These are phyloP conservation scores for Taxidea taxus DNA, from an alignment of 2,113 vertebrate genomes.

Conservation along the genomic window DNA sequence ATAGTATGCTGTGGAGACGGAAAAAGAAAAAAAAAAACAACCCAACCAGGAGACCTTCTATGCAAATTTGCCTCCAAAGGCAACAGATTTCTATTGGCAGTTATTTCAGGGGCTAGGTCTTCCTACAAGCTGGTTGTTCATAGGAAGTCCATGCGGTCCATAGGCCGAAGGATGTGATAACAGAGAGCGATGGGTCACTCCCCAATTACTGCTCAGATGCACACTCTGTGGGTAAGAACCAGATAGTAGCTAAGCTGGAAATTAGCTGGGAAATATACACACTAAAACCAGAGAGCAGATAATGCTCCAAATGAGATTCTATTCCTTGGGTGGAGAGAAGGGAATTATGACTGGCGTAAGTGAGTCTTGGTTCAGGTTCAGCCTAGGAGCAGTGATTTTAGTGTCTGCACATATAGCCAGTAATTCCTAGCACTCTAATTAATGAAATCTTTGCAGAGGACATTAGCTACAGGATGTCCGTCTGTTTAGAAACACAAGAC, in stretches of 20 bases:
- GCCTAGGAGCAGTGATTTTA: not conserved
- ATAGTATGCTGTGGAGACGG: not conserved
- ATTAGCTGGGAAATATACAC: not conserved
- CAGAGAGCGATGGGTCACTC: not conserved
- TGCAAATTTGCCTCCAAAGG: slow-evolving; percentile 57
- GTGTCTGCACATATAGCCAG: not conserved
- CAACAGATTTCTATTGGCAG: not conserved
- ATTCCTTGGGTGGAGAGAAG: not conserved
- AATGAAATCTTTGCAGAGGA: slow-evolving; percentile 9
- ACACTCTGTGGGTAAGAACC: not conserved
- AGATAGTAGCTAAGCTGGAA: not conserved
- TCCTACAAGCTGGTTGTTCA: slow-evolving; percentile 59
- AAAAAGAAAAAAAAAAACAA: not conserved
- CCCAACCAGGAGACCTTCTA: not conserved
- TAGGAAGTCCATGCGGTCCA: slow-evolving; percentile 50
- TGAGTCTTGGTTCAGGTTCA: not conserved
- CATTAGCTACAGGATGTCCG: not conserved
- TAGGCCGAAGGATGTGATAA: not conserved
- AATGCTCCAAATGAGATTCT: not conserved
- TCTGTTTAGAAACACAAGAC: not conserved
- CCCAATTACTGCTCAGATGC: not conserved
- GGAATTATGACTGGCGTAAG: not conserved
- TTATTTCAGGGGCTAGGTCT: slow-evolving; percentile 59
- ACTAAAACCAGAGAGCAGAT: slow-evolving; percentile 1
- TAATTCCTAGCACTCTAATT: not conserved